Conservation (phyloP, 2,113 vertebrate species). For the Ardeotis arabs region DNA sequence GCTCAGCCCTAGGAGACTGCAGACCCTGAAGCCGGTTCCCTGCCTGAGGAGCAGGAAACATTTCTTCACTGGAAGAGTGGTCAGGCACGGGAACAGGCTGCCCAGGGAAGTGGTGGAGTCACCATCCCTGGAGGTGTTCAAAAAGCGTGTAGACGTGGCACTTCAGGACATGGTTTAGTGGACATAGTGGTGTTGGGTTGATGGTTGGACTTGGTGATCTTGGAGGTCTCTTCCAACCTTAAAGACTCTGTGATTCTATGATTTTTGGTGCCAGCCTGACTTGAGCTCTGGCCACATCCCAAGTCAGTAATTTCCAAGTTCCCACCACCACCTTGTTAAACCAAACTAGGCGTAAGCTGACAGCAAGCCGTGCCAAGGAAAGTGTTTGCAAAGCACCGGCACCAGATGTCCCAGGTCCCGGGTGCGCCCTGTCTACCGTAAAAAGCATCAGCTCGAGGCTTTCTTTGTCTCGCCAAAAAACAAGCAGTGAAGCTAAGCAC, state of each 20-base stretch:
- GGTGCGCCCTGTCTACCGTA: not conserved
- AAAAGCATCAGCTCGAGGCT: not conserved
- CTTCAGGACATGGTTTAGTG: no score
- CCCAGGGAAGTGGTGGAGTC: no score
- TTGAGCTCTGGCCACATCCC: not conserved
- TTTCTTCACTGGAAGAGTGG: no score
- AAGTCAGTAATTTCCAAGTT: not conserved
- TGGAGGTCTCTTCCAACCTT: no score
- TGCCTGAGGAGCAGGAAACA: accelerated
- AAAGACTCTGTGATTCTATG: no score
- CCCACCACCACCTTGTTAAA: not conserved
- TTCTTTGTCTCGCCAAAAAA: not conserved
- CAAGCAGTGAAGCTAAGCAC: not conserved
- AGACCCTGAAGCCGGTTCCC: not conserved
- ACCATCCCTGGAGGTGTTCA: no score
- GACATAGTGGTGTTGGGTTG: no score
- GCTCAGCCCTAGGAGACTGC: not conserved
- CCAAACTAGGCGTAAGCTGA: not conserved
- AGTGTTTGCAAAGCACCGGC: not conserved
- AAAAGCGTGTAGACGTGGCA: no score
- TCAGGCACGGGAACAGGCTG: no score
- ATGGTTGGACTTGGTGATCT: no score
- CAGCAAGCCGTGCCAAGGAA: not conserved
- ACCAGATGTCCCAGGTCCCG: not conserved
- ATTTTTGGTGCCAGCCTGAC: not conserved